Percentiles rank a stretch among this genome's conserved stretches.
Conservation (phyloP, 2,113 vertebrate genomes). For the Brachypteracias leptosomus region DNA sequence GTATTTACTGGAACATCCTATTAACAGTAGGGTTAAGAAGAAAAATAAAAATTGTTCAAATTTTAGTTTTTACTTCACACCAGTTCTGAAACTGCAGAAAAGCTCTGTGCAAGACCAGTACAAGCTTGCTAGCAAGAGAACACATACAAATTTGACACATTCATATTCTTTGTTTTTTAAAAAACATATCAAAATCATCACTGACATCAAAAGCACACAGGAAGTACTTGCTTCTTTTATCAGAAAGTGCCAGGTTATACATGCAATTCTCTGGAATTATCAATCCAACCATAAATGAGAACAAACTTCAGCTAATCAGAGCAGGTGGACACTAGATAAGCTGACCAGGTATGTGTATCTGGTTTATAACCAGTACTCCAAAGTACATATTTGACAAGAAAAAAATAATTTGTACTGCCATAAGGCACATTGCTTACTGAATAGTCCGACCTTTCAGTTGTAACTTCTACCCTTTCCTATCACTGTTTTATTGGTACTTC, state of each 20-base stretch:
- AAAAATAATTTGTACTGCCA: background rate
- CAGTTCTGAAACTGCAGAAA: no score
- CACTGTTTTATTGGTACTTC: background rate
- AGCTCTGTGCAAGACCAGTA: background rate
- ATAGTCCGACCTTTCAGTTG: background rate
- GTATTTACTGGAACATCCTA: background rate
- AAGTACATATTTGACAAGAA: background rate
- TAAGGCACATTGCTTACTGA: background rate
- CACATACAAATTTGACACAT: background rate
- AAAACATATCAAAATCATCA: background rate
- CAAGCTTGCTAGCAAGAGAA: background rate
- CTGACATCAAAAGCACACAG: background rate
- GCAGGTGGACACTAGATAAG: background rate
- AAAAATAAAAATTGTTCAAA: background rate
- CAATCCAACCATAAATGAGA: background rate
- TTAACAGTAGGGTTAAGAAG: background rate
- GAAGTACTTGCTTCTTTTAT: background rate
- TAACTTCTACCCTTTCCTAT: background rate
- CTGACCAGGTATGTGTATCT: background rate
- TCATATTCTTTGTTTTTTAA: background rate
- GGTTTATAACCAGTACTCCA: slow-evolving; percentile 14
- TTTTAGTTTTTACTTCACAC: no score
- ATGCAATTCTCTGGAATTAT: background rate
- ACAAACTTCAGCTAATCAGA: background rate
- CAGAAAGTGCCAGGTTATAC: background rate